Percentiles rank a stretch among this genome's conserved stretches.
Evolutionary conservation across 2,797 vertebrate genomes (phyloP).

Genomic region (Coccyzus lansbergi): DNA sequence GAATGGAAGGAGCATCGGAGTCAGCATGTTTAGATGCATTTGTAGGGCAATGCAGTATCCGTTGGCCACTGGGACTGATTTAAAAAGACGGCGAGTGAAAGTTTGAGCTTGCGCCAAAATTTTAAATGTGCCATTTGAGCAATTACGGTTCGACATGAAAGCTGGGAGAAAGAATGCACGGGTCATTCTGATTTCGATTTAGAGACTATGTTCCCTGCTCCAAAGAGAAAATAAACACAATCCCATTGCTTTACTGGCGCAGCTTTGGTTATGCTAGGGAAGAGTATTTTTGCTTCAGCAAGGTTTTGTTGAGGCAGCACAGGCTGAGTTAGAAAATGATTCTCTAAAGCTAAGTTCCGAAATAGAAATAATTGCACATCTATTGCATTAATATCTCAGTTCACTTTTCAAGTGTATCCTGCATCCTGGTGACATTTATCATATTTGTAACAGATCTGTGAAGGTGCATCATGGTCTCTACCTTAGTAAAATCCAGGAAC

Average conservation of each 20-base stretch:
- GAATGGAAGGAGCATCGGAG: constrained; percentile 58
- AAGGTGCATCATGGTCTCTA: background rate
- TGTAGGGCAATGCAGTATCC: constrained; percentile 28
- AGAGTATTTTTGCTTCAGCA: background rate
- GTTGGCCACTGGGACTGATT: constrained; percentile 64
- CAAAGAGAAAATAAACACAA: constrained; percentile 65
- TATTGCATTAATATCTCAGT: background rate
- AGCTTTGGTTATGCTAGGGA: background rate
- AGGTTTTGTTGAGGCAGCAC: constrained; percentile 3
- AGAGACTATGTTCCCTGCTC: constrained; percentile 54
- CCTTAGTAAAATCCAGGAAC: background rate
- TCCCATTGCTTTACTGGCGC: constrained; percentile 45
- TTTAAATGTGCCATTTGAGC: constrained; percentile 64
- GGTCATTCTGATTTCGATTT: constrained; percentile 71
- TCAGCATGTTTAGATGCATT: constrained; percentile 68
- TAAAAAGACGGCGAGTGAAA: constrained; percentile 48
- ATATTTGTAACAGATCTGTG: background rate
- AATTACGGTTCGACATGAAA: constrained; percentile 62
- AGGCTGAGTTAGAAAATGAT: background rate
- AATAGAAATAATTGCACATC: background rate
- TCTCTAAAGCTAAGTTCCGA: background rate
- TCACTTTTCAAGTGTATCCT: background rate
- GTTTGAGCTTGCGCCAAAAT: constrained; percentile 55
- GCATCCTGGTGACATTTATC: background rate
- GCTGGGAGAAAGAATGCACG: constrained; percentile 65